Percentiles rank a stretch among this genome's conserved stretches.
phyloP scores from a whole-genome alignment of 2,113 vertebrate genomes.

The Arizona elegans region DNA sequence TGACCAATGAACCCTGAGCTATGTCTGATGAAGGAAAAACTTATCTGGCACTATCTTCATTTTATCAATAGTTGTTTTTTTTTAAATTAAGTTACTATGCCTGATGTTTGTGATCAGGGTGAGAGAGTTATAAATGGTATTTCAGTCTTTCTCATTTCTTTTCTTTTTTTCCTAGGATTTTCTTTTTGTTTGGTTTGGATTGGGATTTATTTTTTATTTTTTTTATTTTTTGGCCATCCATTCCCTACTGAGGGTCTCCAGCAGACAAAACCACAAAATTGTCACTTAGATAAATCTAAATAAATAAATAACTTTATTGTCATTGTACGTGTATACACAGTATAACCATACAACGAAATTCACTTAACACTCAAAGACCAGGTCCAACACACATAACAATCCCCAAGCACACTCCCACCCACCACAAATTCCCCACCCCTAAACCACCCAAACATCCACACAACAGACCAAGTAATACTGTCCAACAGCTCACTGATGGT shows the following conservation, averaged over 20 bases:
- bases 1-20: not conserved
- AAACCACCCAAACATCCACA: no score
- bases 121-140: not conserved
- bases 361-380: no score
- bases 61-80: not conserved
- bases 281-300: not conserved
- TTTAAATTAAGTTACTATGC: not conserved
- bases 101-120: not conserved
- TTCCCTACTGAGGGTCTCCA: not conserved
- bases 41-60: not conserved
- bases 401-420: no score
- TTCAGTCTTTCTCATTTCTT: not conserved
- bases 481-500: no score
- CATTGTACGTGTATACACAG: no score
- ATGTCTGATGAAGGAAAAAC: not conserved
- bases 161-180: not conserved
- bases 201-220: not conserved
- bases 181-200: not conserved
- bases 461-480: no score
- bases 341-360: no score
- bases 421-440: no score
- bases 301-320: no score
- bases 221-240: not conserved
- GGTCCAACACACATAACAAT: no score
- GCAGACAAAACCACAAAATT: not conserved